These are phyloP conservation scores for Halictus rubicundus DNA, from an alignment of 1,140 invertebrate genomes.

Conservation along the genomic window DNA sequence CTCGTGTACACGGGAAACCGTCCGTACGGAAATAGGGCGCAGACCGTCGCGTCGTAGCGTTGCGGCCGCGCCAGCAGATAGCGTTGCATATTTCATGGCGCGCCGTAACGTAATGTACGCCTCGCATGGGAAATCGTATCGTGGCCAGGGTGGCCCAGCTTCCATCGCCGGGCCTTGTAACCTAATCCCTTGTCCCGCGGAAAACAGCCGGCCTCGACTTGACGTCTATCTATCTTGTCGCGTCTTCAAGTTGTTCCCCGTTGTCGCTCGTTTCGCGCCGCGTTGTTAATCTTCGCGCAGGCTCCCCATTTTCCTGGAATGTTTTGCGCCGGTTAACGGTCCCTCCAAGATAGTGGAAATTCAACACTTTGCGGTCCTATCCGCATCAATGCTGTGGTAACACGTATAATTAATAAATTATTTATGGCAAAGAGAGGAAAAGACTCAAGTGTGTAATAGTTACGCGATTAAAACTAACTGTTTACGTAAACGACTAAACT, in stretches of 20 bases:
- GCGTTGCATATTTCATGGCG: conserved; percentile 75
- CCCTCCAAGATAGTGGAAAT: too few relatives aligned
- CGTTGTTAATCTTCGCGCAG: background rate
- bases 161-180: conserved; percentile 57
- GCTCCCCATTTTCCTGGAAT: too few relatives aligned
- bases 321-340: too few relatives aligned
- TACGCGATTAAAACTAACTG: too few relatives aligned
- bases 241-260: background rate
- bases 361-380: too few relatives aligned
- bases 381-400: too few relatives aligned
- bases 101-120: conserved; percentile 73
- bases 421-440: too few relatives aligned
- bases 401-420: too few relatives aligned
- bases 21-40: conserved; percentile 49
- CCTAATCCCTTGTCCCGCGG: conserved; percentile 60
- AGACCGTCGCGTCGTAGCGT: conserved; percentile 30
- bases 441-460: too few relatives aligned
- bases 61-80: conserved; percentile 57
- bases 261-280: background rate
- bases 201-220: conserved; percentile 33
- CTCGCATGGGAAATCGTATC: conserved; percentile 78
- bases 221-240: conserved; percentile 32
- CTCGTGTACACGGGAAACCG: conserved; percentile 24
- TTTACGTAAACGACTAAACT: too few relatives aligned
- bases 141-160: conserved; percentile 66